Percentiles rank a stretch among this genome's conserved stretches.
Conservation (phyloP, 2,797 vertebrate species). For the Liasis olivaceus region DNA sequence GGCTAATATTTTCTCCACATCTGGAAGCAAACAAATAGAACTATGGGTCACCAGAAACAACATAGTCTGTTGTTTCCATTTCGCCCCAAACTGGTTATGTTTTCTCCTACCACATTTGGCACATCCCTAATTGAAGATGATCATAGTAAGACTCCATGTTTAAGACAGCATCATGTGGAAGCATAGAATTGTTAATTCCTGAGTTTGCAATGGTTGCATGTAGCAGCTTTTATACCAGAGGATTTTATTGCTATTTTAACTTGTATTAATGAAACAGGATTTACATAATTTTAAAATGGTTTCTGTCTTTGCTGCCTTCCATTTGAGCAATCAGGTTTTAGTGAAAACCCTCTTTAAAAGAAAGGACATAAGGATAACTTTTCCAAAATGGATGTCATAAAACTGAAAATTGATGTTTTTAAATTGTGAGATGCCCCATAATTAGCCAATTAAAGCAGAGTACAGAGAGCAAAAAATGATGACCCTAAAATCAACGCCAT, state of each 20-base stretch:
- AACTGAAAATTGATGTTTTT: background rate
- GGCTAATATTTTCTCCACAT: background rate
- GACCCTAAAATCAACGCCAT: slow-evolving; percentile 1
- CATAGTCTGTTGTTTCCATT: background rate
- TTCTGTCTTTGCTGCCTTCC: background rate
- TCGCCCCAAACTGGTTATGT: background rate
- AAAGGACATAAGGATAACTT: background rate
- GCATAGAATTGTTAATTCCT: background rate
- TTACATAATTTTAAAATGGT: background rate
- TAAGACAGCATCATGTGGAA: background rate
- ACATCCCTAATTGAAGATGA: background rate
- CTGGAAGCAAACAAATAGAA: background rate
- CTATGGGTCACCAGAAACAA: background rate
- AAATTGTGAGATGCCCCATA: background rate
- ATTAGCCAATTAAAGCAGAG: background rate
- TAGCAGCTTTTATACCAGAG: background rate
- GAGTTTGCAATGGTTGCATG: background rate
- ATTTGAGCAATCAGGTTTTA: background rate
- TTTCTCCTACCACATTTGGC: background rate
- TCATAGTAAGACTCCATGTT: background rate
- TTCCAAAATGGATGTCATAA: background rate
- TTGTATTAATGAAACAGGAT: background rate
- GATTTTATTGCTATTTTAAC: background rate
- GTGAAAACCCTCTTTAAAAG: accelerated
- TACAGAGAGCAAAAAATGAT: background rate